Evolutionary conservation across 2,888 invertebrate genomes (phyloP), one percentile per base, ranked within the genome.

Genomic region (Tipula helvola): DNA sequence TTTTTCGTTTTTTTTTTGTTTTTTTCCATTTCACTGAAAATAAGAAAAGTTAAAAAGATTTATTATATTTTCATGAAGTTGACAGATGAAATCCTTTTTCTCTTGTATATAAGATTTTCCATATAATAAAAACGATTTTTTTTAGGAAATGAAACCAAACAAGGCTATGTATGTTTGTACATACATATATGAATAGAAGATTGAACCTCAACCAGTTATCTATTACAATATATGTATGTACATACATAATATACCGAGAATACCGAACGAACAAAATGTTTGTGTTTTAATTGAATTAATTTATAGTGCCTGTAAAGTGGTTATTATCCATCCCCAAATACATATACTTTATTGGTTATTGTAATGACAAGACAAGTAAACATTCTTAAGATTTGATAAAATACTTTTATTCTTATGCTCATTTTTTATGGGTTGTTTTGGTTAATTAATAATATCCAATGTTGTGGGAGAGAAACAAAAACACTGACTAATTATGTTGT

Each of bases 41-140:
- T 71, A 71, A 18, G 71, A 71, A 71, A 71, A 71, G 71, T 71
- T 71, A 71, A 71, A 71, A 71, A 71, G 71, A 71, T 71, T 71
- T 71, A 71, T 71, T 71, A 71, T 71, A 71, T 71, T 71, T 71
- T 71, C 71, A 71, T 71, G 71, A 71, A 71, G 71, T 71, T 71
- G 71, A 71, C 71, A 71, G 71, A 71, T 28, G 71, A 71, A 71
- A 71, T 71, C 71, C 71, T 71, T 71, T 71, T 28, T 71, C 5
- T 28, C 71, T 28, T 71, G 28, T 71, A 18, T 57, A 71, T 71
- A 71, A 71, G 71, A 71, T 18, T 71, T 71, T 28, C 71, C 28
- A 71, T 71, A 71, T 71, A 71, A 71, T 71, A 71, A 71, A 71
- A 71, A 18, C 71, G 28, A 71, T 52, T 52, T 52, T 52, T 52